A percentile compares a stretch with the other conserved stretches of the same genome.
phyloP scores from a whole-genome alignment of 1,140 invertebrate genomes.

The Colletes latitarsis region DNA sequence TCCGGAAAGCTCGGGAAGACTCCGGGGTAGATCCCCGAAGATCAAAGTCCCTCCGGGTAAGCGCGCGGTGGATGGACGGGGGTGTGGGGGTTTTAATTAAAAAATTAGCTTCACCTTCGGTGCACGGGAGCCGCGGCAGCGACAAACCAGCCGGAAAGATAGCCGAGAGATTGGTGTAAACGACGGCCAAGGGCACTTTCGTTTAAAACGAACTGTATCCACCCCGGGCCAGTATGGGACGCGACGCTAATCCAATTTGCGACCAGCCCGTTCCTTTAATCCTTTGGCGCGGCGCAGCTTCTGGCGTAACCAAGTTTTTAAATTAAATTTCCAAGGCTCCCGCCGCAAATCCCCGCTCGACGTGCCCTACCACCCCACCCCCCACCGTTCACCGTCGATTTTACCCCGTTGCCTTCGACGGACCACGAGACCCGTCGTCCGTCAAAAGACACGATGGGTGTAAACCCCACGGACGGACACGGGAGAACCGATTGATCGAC shows the following conservation, averaged over 20 bases:
- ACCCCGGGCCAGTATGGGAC: conserved; percentile 15
- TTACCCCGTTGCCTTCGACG: conserved; percentile 36
- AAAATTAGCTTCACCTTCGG: conserved; percentile 59
- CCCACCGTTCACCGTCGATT: conserved; percentile 23
- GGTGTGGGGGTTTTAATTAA: conserved; percentile 50
- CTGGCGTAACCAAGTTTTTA: conserved; percentile 57
- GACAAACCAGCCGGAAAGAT: conserved; percentile 2
- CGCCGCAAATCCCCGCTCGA: conserved; percentile 49
- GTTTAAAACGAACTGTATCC: conserved; percentile 62
- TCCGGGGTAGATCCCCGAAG: background rate
- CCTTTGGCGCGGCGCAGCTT: conserved; percentile 56
- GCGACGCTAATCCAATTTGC: conserved; percentile 62
- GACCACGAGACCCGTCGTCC: background rate
- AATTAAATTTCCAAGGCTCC: conserved; percentile 64
- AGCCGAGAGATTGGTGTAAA: conserved; percentile 48
- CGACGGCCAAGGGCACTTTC: conserved; percentile 61
- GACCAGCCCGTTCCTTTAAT: conserved; percentile 62
- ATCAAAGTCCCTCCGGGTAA: conserved; percentile 37
- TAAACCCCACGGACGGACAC: background rate
- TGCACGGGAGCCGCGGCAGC: no score
- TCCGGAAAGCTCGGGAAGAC: no score
- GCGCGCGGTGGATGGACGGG: background rate
- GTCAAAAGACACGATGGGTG: background rate
- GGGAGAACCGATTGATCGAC: conserved; percentile 1
- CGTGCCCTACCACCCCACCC: no score